phyloP scores from a whole-genome alignment of 2,888 invertebrate species.

The Patella pellucida region DNA sequence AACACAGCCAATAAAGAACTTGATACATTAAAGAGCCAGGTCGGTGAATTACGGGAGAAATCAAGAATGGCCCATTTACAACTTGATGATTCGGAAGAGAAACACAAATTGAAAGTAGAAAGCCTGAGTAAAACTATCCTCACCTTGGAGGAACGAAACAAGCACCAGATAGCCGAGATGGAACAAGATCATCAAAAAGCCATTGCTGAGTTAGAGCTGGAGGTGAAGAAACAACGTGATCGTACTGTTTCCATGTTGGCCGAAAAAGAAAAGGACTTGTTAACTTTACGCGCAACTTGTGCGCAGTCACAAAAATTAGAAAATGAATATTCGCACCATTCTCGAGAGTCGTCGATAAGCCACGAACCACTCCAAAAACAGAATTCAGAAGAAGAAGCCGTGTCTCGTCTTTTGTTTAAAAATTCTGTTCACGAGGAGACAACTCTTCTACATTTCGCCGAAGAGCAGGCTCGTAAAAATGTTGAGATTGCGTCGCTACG shows the following conservation, averaged over 20 bases:
- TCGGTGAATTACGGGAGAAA: slow-evolving; percentile 74
- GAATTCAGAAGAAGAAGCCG: slow-evolving; percentile 50
- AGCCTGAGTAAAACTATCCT: slow-evolving; percentile 60
- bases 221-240: slow-evolving; percentile 81
- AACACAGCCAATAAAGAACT: slow-evolving; percentile 51
- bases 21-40: slow-evolving; percentile 71
- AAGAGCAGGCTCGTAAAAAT: slow-evolving; percentile 85
- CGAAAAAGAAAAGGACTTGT: slow-evolving; percentile 80
- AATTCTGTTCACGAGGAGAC: slow-evolving; percentile 55
- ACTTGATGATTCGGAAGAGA: slow-evolving; percentile 72
- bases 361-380: slow-evolving; percentile 18
- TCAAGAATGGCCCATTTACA: slow-evolving; percentile 49
- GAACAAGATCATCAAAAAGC: slow-evolving; percentile 79
- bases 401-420: slow-evolving; percentile 46
- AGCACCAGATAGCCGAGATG: slow-evolving; percentile 68
- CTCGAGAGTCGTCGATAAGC: background rate
- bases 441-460: slow-evolving; percentile 83
- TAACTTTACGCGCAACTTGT: slow-evolving; percentile 63
- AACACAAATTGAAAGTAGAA: slow-evolving; percentile 52
- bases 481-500: slow-evolving; percentile 82
- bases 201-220: slow-evolving; percentile 66
- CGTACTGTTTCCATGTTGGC: slow-evolving; percentile 83
- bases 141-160: slow-evolving; percentile 64
- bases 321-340: slow-evolving; percentile 17
- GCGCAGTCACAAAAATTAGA: slow-evolving; percentile 42